Evolutionary conservation across 2,113 vertebrate species (phyloP).

Genomic region (Tamias sibiricus): DNA sequence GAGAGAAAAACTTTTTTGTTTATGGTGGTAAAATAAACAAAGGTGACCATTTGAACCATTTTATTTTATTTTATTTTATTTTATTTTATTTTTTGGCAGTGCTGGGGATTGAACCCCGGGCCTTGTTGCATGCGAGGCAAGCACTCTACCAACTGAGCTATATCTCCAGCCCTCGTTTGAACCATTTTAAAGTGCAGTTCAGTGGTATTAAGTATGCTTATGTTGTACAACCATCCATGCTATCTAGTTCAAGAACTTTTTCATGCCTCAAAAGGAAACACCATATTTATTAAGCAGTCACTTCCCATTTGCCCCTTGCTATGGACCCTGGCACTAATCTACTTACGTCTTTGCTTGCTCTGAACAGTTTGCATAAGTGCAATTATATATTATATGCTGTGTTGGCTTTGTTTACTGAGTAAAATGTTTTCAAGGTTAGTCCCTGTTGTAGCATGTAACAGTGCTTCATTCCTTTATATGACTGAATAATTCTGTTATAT

Average conservation of each 20-base stretch:
- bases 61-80: too few relatives aligned
- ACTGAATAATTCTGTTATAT: neutral
- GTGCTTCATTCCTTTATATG: neutral
- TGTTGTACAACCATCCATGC: neutral
- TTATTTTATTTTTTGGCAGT: too few relatives aligned
- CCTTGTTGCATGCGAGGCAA: too few relatives aligned
- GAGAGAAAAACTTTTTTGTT: neutral
- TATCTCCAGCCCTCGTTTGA: too few relatives aligned
- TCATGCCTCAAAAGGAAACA: neutral
- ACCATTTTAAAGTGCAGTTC: neutral
- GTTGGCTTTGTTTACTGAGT: neutral
- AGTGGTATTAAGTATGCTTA: neutral
- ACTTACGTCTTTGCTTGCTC: slow-evolving; percentile 4
- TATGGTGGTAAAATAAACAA: neutral
- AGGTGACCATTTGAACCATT: neutral
- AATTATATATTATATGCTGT: neutral
- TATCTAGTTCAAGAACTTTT: neutral
- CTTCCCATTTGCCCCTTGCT: neutral
- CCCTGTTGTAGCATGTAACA: neutral
- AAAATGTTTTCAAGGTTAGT: slow-evolving; percentile 26
- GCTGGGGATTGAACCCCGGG: too few relatives aligned
- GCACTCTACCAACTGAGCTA: too few relatives aligned
- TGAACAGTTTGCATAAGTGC: neutral
- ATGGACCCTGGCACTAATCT: neutral
- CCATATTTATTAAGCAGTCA: neutral